These are phyloP conservation scores for Rhegmatorhina hoffmannsi DNA, from an alignment of 2,113 vertebrate species.

Conservation along the genomic window DNA sequence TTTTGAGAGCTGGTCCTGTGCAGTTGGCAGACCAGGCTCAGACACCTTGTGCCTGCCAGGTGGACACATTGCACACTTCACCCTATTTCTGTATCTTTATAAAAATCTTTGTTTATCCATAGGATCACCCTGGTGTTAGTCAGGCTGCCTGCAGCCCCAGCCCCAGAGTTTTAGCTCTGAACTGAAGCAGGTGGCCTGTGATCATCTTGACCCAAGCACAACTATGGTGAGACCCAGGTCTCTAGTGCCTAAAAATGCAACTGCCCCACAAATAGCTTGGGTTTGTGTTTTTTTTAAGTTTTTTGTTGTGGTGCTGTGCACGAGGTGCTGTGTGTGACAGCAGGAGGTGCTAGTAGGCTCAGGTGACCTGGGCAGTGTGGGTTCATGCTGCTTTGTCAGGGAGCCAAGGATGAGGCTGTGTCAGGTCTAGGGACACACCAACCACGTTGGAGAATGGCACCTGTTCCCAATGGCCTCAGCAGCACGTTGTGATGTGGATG, in stretches of 20 bases:
- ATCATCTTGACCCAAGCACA: neutral
- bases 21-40: accelerated
- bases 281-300: neutral
- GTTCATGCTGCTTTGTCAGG: neutral
- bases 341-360: neutral
- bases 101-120: accelerated
- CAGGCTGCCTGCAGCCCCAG: neutral
- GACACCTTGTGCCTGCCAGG: accelerated
- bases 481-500: accelerated
- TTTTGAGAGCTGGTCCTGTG: neutral
- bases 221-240: accelerated
- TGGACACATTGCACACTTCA: accelerated
- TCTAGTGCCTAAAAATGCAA: neutral
- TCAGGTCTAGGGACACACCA: accelerated
- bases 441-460: accelerated
- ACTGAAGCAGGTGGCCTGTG: accelerated
- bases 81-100: accelerated
- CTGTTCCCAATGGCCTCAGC: accelerated
- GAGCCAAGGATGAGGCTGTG: accelerated
- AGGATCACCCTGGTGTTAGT: accelerated
- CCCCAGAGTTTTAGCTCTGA: neutral
- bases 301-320: neutral
- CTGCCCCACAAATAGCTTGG: accelerated
- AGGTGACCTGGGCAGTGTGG: accelerated
- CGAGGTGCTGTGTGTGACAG: accelerated